Evolutionary conservation across 2,797 vertebrate species (phyloP).

Genomic region (Parauchenoglanis ngamensis): DNA sequence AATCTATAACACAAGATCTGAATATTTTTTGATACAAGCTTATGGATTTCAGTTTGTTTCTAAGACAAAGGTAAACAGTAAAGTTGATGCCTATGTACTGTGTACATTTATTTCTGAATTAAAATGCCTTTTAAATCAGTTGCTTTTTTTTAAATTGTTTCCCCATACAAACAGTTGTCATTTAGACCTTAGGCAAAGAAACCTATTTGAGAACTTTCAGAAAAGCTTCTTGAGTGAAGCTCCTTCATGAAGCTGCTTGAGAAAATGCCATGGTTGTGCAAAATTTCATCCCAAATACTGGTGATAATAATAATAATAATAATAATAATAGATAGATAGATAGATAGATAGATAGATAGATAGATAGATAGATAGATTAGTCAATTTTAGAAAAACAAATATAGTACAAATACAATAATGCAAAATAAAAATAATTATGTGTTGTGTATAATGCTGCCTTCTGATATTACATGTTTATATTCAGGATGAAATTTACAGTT

Average conservation of each 20-base stretch:
- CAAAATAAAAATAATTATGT: not conserved
- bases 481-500: slow-evolving; percentile 1
- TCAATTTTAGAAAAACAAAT: not conserved
- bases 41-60: not conserved
- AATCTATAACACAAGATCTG: not conserved
- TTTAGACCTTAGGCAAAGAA: not conserved
- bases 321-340: not conserved
- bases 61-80: not conserved
- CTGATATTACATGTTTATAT: not conserved
- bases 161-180: not conserved
- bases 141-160: not conserved
- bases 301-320: no score
- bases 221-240: not conserved
- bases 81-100: not conserved
- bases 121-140: not conserved
- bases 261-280: not conserved
- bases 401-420: no score
- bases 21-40: not conserved
- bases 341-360: not conserved
- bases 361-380: not conserved
- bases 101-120: not conserved
- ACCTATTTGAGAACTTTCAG: not conserved
- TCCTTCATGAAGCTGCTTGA: not conserved
- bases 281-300: not conserved
- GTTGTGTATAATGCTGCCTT: not conserved